phyloP scores from a whole-genome alignment of 2,113 vertebrate species.

The Phasianus colchicus region DNA sequence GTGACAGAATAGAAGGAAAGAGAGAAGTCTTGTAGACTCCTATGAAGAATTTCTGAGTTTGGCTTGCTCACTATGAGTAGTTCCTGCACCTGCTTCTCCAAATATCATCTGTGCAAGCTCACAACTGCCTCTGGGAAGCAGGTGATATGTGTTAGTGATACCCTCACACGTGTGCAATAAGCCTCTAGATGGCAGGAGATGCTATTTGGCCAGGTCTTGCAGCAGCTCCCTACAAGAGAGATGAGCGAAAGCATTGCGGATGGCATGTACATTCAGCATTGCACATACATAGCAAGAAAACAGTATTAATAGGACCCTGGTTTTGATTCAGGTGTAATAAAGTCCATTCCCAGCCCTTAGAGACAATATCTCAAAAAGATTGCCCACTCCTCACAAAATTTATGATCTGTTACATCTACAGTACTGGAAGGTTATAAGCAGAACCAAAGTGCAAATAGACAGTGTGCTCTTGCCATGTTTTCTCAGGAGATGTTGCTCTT shows the following conservation, averaged over 20 bases:
- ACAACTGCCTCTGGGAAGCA: background rate
- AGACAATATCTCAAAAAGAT: background rate
- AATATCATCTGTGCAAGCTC: background rate
- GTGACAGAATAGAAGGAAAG: background rate
- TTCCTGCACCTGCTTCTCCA: background rate
- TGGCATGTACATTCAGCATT: background rate
- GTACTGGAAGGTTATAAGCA: background rate
- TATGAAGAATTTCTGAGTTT: background rate
- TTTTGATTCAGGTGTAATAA: background rate
- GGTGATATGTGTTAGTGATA: accelerated
- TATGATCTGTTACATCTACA: background rate
- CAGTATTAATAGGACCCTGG: background rate
- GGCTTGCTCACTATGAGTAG: background rate
- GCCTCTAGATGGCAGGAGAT: conserved; percentile 35
- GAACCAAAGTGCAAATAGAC: background rate
- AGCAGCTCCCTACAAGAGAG: background rate
- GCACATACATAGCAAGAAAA: background rate
- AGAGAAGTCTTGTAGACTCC: background rate
- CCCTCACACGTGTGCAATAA: background rate
- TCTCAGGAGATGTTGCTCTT: background rate
- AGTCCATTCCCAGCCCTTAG: background rate
- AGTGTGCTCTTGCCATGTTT: background rate
- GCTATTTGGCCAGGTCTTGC: background rate
- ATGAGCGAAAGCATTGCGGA: background rate
- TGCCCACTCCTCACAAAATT: background rate